Conservation (phyloP, 2,888 invertebrate species). For the Cheilosia pagana region DNA sequence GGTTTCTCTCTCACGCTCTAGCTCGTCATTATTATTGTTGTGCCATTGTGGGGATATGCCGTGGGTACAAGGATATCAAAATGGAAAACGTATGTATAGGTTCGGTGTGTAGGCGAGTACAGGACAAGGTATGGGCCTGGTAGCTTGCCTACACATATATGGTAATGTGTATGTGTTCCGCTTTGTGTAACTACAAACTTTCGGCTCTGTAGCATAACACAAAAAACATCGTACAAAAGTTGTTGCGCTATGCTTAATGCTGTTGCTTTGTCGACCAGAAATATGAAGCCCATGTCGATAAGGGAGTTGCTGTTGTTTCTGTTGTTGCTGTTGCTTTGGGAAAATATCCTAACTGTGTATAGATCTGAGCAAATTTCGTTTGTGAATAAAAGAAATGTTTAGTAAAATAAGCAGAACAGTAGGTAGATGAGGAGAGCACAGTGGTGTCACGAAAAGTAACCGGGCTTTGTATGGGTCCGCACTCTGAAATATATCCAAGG, state of each 20-base stretch:
- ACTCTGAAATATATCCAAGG: neutral
- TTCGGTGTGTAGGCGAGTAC: conserved; percentile 6
- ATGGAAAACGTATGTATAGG: conserved; percentile 57
- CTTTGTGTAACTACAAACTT: conserved; percentile 40
- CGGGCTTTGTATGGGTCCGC: too few relatives aligned
- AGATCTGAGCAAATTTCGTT: too few relatives aligned
- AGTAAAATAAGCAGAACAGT: too few relatives aligned
- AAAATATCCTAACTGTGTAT: conserved; percentile 10
- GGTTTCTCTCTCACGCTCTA: conserved; percentile 41
- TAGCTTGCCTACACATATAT: conserved; percentile 21
- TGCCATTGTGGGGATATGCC: conserved; percentile 54
- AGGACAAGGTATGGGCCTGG: conserved; percentile 24
- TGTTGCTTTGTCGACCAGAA: conserved; percentile 36
- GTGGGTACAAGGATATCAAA: conserved; percentile 59
- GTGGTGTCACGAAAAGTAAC: too few relatives aligned
- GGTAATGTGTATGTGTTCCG: conserved; percentile 4
- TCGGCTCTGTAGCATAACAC: conserved; percentile 21
- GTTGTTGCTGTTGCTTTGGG: conserved; percentile 7
- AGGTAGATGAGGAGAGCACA: too few relatives aligned
- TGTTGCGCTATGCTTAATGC: conserved; percentile 45
- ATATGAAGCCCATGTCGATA: conserved; percentile 25
- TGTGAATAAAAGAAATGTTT: neutral
- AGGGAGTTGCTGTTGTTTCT: conserved; percentile 10
- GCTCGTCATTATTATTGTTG: conserved; percentile 64
- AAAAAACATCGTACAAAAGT: conserved; percentile 36